Conservation (phyloP, 2,888 invertebrate species). For the Drosophila macrothrix region DNA sequence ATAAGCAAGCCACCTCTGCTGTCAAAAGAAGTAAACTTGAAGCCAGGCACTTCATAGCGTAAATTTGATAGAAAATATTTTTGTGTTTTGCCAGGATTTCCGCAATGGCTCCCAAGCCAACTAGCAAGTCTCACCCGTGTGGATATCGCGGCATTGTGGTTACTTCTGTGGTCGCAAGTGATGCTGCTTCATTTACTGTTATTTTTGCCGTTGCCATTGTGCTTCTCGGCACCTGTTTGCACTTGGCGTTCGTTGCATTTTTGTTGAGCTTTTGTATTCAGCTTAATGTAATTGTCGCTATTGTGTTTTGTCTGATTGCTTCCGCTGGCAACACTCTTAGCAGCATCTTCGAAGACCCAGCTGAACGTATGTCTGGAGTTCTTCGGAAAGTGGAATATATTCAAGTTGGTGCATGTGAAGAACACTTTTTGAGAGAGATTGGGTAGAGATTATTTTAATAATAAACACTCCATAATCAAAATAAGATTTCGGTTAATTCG, state of each 20-base stretch:
- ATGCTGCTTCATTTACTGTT: slow-evolving; percentile 14
- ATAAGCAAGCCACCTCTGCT: slow-evolving; percentile 61
- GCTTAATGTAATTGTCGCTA: slow-evolving; percentile 71
- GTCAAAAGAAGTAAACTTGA: slow-evolving; percentile 42
- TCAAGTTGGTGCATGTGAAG: neutral
- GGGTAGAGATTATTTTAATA: too few species aligned
- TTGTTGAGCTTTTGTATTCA: slow-evolving; percentile 46
- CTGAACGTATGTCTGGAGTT: slow-evolving; percentile 3
- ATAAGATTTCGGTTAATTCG: neutral
- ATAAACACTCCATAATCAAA: neutral
- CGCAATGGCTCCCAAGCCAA: slow-evolving; percentile 38
- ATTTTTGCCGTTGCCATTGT: neutral
- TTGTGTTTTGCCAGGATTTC: slow-evolving; percentile 73
- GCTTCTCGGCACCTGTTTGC: slow-evolving; percentile 67
- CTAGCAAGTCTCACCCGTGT: slow-evolving; percentile 17
- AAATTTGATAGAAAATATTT: slow-evolving; percentile 77
- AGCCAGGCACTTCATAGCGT: slow-evolving; percentile 69
- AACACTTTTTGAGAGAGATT: neutral
- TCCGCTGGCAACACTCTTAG: slow-evolving; percentile 45
- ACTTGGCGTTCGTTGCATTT: slow-evolving; percentile 40
- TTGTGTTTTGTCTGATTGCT: slow-evolving; percentile 69
- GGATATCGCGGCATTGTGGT: slow-evolving; percentile 48
- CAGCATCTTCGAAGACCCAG: slow-evolving; percentile 11
- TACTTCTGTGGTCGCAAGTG: slow-evolving; percentile 48
- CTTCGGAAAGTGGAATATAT: slow-evolving; percentile 1